These are phyloP conservation scores for Pseudoatta argentina DNA, from an alignment of 1,140 invertebrate species.

Conservation along the genomic window DNA sequence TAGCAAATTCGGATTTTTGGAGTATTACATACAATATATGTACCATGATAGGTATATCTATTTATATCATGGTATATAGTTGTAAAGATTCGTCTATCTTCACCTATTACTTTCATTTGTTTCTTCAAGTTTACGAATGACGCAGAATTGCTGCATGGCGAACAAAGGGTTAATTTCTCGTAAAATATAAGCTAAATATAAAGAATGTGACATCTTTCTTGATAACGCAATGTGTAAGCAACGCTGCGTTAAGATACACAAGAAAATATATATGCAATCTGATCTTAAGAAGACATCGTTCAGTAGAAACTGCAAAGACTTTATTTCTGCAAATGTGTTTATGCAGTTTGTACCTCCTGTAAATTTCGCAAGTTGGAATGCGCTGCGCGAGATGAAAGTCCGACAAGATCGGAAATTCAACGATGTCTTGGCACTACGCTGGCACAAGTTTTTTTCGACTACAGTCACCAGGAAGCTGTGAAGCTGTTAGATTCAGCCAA, in stretches of 20 bases:
- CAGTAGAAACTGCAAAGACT: neutral
- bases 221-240: slow-evolving; percentile 36
- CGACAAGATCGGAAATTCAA: slow-evolving; percentile 63
- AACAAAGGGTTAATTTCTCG: neutral
- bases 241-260: neutral
- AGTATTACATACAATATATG: no score
- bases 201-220: neutral
- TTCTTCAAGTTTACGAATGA: neutral
- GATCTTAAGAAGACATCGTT: neutral
- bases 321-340: neutral
- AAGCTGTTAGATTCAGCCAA: slow-evolving; percentile 76
- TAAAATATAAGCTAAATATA: neutral
- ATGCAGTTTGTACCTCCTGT: neutral
- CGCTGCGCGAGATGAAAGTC: slow-evolving; percentile 36
- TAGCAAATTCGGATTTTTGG: no score
- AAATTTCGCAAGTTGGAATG: slow-evolving; percentile 33
- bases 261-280: neutral
- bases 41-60: no score
- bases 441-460: slow-evolving; percentile 67
- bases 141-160: neutral
- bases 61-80: no score
- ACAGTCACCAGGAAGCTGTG: slow-evolving; percentile 62
- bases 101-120: neutral
- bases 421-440: slow-evolving; percentile 64
- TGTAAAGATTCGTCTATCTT: no score